Evolutionary conservation across 2,797 vertebrate genomes (phyloP), one percentile per base, ranked within the genome.

Genomic region (Euthynnus affinis): DNA sequence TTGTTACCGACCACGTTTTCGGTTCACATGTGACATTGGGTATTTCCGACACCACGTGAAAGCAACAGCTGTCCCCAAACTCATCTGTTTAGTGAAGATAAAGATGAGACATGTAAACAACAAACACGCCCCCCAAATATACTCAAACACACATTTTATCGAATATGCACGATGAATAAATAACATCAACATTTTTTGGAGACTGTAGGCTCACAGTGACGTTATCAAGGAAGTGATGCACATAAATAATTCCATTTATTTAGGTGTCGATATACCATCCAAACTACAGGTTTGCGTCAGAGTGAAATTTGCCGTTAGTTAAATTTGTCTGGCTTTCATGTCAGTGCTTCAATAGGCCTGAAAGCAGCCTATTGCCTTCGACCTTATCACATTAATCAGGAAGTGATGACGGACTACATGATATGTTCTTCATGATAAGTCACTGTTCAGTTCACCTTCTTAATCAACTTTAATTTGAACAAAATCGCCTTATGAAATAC

Each of bases 331-430:
- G 40, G 4, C 1, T 37, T 40, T 3, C 15, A 9, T 27, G 22
- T 17, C 2, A 17, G 32, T 22, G n/a, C 2, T 23, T 44, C 3
- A 55, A 29, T 13, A 52, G n/a, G n/a, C 13, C 40, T 52, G 6
- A 57, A 9, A 60, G 3, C 2, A 4, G 20, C 29, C 8, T 4
- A 0, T 17, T 23, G 0, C 15, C 51, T 12, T 5, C 3, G 5
- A 46, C 17, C 0, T 58, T 3, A 18, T 69, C 3, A 18, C 27
- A 72, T 52, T 15, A n/a, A 79, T 81, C n/a, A 79, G 79, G 74
- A 86, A 74, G 66, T 75, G 53, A 68, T 74, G 64, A 70, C 32
- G 4, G 32, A n/a, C 14, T 12, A 20, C 55, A 6, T 55, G 46
- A 48, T 56, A 22, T 10, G 22, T 3, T 10, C 18, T 40, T 40